phyloP scores from a whole-genome alignment of 2,797 vertebrate genomes.

The Pachyuromys duprasi region DNA sequence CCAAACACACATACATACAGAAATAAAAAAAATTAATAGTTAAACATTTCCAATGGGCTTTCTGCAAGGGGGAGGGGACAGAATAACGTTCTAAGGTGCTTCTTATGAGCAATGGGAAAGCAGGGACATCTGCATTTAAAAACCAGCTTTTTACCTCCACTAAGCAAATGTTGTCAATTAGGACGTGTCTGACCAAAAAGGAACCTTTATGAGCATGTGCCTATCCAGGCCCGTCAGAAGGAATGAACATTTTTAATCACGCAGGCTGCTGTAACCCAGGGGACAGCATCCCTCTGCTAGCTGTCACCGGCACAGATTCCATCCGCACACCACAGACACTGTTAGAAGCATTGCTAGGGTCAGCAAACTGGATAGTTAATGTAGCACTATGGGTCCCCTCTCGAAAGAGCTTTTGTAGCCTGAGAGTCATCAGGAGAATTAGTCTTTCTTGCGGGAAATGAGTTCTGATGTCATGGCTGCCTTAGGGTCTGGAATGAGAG shows the following conservation, averaged over 20 bases:
- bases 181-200: neutral
- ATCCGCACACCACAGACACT: neutral
- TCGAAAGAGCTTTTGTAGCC: neutral
- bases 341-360: rapidly evolving
- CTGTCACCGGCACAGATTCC: neutral
- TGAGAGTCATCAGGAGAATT: neutral
- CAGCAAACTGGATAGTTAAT: neutral
- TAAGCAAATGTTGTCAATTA: neutral
- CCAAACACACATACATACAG: neutral
- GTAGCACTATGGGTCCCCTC: neutral
- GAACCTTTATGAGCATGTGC: neutral
- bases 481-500: constrained; percentile 37
- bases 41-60: neutral
- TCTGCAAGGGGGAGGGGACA: neutral
- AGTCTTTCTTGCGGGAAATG: neutral
- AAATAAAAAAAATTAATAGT: neutral
- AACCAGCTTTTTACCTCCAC: neutral
- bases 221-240: neutral
- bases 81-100: neutral
- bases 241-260: neutral
- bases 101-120: neutral
- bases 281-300: neutral
- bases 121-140: neutral
- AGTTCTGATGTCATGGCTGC: constrained; percentile 11
- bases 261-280: neutral